These are phyloP conservation scores for Telmatherina bonti DNA, from an alignment of 2,797 vertebrate species.

Conservation along the genomic window DNA sequence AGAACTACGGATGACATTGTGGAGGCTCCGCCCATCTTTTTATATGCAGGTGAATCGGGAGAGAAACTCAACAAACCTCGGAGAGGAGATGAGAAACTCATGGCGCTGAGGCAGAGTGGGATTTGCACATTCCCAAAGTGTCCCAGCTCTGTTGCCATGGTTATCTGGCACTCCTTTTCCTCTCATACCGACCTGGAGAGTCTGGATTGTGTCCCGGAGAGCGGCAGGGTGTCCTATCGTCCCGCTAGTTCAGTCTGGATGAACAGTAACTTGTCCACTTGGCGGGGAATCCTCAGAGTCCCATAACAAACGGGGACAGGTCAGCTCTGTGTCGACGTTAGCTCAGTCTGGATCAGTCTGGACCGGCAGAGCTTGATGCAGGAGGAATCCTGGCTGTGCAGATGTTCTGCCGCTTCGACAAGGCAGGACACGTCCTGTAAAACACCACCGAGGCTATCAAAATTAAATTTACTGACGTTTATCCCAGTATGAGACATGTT, in stretches of 20 bases:
- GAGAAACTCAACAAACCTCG: slow-evolving; percentile 28
- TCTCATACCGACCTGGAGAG: slow-evolving; percentile 49
- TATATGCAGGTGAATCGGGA: background rate
- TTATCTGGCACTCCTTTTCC: slow-evolving; percentile 26
- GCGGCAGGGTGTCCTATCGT: slow-evolving; percentile 66
- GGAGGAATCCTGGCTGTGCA: slow-evolving; percentile 45
- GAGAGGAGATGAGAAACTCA: slow-evolving; percentile 24
- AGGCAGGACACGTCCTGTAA: too few species aligned
- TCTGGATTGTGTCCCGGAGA: slow-evolving; percentile 61
- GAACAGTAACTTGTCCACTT: slow-evolving; percentile 78
- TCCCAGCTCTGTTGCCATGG: slow-evolving; percentile 40
- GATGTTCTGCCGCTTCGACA: slow-evolving; percentile 31
- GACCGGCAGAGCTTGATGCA: slow-evolving; percentile 44
- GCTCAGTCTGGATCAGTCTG: slow-evolving; percentile 71
- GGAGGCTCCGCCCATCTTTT: too few species aligned
- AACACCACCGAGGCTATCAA: too few species aligned
- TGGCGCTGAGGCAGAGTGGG: background rate
- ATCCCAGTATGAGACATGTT: too few species aligned
- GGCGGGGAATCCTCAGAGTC: slow-evolving; percentile 69
- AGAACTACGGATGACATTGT: too few species aligned
- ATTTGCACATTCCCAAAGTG: slow-evolving; percentile 17
- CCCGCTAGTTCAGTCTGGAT: slow-evolving; percentile 80
- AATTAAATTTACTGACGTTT: too few species aligned
- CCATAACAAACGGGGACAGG: slow-evolving; percentile 70
- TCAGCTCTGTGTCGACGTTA: too few species aligned